Base-by-base conservation (phyloP, 2,113 vertebrate species). In the Nipponia nippon region DNA sequence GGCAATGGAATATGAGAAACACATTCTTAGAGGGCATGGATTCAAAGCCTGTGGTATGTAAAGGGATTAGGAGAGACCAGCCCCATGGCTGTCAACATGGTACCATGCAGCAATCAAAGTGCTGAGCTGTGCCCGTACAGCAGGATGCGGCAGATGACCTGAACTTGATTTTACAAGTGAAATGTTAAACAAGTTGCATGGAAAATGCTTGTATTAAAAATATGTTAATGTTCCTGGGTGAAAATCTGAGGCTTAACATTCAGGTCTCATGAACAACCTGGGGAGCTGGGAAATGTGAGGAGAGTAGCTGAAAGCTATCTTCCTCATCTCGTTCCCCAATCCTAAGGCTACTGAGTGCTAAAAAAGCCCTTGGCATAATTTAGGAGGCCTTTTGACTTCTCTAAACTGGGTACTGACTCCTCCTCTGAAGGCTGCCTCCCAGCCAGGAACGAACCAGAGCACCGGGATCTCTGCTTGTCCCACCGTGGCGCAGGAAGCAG, bases 1-100 rank as follows among this genome's bases (percentile, higher is more conserved):
- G 63, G 55, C 63, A 42, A 70, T 77, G 87, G 29, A 86, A 89
- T 76, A 73, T 78, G 92, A 96, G 90, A 95, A 95, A 85, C 47
- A 12, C 40, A 27, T 94, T 89, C 90, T 82, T 42, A 32, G 56
- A 81, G 72, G 23, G 49, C 61, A 8, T 16, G 49, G 49, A 65
- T 93, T 92, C 89, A 94, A 89, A 91, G n/a, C 1, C 16, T 23
- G 10, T 52, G n/a, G 11, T 42, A 62, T 30, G 46, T 72, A 69
- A 76, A 75, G 58, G 47, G 87, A 75, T 75, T 49, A 89, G 46
- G 69, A 58, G 46, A 66, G 27, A 76, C 17, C 72, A 79, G 52
- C 27, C 32, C 26, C 12, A 1, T 3, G 44, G 30, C n/a, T 79
- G 42, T 14, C 0, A 0, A 49, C 20, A 27, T 6, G 36, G 20